A percentile compares a stretch with the other conserved stretches of the same genome.
phyloP scores from a whole-genome alignment of 2,113 vertebrate species.

The Mola mola region DNA sequence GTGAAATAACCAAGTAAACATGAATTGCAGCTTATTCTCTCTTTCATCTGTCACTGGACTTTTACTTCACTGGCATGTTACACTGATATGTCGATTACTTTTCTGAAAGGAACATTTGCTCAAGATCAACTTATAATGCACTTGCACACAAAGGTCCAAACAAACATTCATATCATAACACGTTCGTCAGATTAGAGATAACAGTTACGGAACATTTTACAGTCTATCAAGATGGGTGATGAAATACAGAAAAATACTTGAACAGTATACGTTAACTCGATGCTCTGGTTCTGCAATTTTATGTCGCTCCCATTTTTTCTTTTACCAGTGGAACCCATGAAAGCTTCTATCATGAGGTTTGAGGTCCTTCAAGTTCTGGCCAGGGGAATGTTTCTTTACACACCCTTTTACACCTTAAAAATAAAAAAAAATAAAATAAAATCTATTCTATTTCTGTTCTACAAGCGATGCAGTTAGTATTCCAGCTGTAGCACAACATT shows the following conservation, averaged over 20 bases:
- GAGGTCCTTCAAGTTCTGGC: no score
- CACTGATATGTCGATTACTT: slow-evolving; percentile 4
- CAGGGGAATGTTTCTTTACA: no score
- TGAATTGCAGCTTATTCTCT: slow-evolving; percentile 12
- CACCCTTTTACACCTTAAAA: no score
- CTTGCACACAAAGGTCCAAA: slow-evolving; percentile 17
- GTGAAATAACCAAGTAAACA: slow-evolving; percentile 10
- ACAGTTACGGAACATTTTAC: slow-evolving; percentile 32
- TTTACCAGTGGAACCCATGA: neutral
- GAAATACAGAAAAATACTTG: slow-evolving; percentile 40
- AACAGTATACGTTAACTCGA: slow-evolving; percentile 1
- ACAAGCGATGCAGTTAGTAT: no score
- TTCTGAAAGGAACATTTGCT: slow-evolving; percentile 16
- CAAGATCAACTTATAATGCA: slow-evolving; percentile 11
- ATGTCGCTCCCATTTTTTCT: slow-evolving; percentile 7
- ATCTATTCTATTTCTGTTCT: no score
- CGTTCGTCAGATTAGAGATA: slow-evolving; percentile 18
- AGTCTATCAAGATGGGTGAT: slow-evolving; percentile 38
- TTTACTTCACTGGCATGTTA: slow-evolving; percentile 9
- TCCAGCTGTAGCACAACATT: no score
- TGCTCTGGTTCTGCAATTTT: slow-evolving; percentile 8
- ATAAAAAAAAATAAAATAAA: no score
- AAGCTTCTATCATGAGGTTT: no score
- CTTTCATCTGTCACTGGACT: slow-evolving; percentile 17
- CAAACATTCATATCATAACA: slow-evolving; percentile 32